These are phyloP conservation scores for Cephus spinipes DNA, from an alignment of 2,888 invertebrate genomes.

Conservation along the genomic window DNA sequence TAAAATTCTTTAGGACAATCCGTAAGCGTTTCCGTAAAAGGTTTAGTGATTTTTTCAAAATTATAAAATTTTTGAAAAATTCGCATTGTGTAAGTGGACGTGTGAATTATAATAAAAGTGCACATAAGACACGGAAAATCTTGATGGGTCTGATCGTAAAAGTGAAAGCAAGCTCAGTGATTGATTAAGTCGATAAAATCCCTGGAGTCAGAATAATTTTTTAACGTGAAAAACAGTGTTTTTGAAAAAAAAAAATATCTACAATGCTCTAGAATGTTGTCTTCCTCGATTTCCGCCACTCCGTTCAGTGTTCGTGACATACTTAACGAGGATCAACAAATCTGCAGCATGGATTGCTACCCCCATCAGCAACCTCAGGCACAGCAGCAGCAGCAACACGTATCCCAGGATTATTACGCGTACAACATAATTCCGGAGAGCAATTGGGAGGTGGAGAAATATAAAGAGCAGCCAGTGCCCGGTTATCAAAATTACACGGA, in stretches of 20 bases:
- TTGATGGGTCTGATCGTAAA: neutral
- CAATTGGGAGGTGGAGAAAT: constrained; percentile 60
- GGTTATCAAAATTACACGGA: constrained; percentile 55
- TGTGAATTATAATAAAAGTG: neutral
- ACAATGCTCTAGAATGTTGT: constrained; percentile 58
- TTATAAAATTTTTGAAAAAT: neutral
- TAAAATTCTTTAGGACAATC: neutral
- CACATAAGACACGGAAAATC: neutral
- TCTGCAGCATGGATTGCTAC: constrained; percentile 60
- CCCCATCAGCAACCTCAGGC: constrained; percentile 45
- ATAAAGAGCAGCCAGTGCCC: constrained; percentile 53
- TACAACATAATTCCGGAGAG: constrained; percentile 54
- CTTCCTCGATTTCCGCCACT: constrained; percentile 53
- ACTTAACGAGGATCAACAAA: constrained; percentile 59
- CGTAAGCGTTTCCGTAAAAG: neutral
- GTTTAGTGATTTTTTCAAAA: neutral
- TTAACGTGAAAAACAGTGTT: neutral
- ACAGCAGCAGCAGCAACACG: constrained; percentile 41
- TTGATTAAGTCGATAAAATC: neutral
- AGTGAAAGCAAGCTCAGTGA: neutral
- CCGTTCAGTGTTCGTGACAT: constrained; percentile 64
- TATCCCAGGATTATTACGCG: constrained; percentile 56
- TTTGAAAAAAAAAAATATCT: neutral
- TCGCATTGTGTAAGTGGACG: neutral
- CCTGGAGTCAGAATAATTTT: neutral